Base-by-base conservation (phyloP, 2,888 invertebrate genomes). In the Altica lythri region DNA sequence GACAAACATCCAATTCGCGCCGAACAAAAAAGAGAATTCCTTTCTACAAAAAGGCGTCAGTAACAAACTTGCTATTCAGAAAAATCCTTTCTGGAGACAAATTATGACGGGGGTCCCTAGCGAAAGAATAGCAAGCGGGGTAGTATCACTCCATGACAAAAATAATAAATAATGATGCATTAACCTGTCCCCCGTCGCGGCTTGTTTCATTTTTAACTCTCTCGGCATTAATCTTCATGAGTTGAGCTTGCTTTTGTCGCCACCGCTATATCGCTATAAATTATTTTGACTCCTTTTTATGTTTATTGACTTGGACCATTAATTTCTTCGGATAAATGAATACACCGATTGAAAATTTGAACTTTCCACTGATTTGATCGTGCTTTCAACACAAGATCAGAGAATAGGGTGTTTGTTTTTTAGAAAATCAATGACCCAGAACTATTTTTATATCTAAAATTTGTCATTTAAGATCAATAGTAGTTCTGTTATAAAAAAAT, bases 111-210 rank as follows among this genome's bases (percentile, higher is more conserved):
- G 17, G 47, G 13, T 27, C 37, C 38, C 47, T 18, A 4, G 32
- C 18, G 44, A 27, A 37, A 48, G 29, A 38, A 48, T 48, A 40
- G 13, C 30, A 48, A 22, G 30, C 18, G 30, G 29, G n/a, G 13
- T 40, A 18, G 48, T 30, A 25, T 30, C 29, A 32, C 19, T 40
- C 30, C 18, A 18, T 40, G 60, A 65, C 62, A 59, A 67, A 68
- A 66, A 68, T 68, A 66, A 68, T 69, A 69, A 68, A 68, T 69
- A 69, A 69, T 68, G 67, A 67, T 60, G 68, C 66, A 68, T 70
- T 68, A 68, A 67, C 68, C 66, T 69, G 70, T 66, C 69, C 63
- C 57, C 60, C 53, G 44, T 64, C 53, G 55, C 56, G 61, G 64
- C 64, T 67, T 67, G 68, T 67, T 67, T 67, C 66, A 62, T 64